phyloP scores from a whole-genome alignment of 1,140 invertebrate species.

The Heterodera schachtii region DNA sequence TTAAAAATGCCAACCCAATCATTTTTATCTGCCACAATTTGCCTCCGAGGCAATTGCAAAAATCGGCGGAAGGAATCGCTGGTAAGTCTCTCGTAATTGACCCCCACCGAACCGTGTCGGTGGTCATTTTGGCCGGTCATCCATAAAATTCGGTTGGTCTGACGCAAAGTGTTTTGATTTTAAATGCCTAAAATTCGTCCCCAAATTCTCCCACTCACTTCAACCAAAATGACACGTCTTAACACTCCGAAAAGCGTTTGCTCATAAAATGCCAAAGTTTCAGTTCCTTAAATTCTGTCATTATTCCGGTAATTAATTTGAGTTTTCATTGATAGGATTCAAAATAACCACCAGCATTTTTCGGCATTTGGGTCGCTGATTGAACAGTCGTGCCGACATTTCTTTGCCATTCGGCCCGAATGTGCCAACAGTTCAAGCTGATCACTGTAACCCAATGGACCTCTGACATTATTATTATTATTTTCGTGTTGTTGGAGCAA shows the following conservation, averaged over 20 bases:
- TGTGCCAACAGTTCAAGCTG: not conserved
- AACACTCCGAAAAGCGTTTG: not conserved
- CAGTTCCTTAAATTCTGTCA: not conserved
- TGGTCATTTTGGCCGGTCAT: not conserved
- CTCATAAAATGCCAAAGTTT: not conserved
- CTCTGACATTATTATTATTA: no score
- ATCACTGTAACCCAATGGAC: not conserved
- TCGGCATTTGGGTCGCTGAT: conserved; percentile 3
- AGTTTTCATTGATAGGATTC: not conserved
- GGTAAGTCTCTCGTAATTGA: not conserved
- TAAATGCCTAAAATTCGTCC: no score
- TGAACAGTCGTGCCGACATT: conserved; percentile 3
- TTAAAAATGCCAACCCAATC: not conserved
- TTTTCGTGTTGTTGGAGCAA: not conserved
- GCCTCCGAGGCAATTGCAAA: not conserved
- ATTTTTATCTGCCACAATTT: not conserved
- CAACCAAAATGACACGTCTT: not conserved
- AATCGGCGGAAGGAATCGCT: not conserved
- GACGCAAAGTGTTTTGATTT: no score
- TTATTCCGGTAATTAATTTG: no score
- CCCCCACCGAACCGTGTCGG: not conserved
- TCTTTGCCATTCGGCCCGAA: not conserved
- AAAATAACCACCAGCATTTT: conserved; percentile 5
- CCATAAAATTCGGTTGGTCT: conserved; percentile 1
- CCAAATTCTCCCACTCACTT: not conserved